Evolutionary conservation across 2,797 vertebrate species (phyloP).

Genomic region (Emydoidea blandingii): DNA sequence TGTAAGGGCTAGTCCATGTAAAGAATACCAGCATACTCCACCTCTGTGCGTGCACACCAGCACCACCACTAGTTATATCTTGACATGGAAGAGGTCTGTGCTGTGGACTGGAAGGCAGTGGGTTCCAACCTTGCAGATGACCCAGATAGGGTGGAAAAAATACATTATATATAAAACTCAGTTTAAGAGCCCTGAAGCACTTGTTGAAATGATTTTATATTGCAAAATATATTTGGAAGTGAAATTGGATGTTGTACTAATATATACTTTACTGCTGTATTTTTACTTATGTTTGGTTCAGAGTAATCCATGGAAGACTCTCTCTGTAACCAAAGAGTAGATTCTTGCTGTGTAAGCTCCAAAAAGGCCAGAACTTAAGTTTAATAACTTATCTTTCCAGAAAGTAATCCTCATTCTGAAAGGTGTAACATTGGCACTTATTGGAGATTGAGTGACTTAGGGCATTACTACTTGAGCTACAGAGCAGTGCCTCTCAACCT

Average conservation of each 20-base stretch:
- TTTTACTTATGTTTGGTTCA: background rate
- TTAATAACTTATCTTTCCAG: background rate
- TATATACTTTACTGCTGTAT: background rate
- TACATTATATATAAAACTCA: background rate
- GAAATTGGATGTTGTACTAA: background rate
- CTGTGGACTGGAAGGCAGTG: background rate
- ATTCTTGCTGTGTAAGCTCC: background rate
- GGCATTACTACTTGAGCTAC: background rate
- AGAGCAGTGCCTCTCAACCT: background rate
- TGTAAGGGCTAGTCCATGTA: no score
- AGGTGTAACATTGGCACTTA: background rate
- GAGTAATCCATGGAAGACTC: background rate
- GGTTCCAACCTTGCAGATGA: background rate
- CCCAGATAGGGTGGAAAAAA: background rate
- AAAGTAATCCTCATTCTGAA: background rate
- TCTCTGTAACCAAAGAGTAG: background rate
- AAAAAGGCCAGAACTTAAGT: background rate
- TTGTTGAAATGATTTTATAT: background rate
- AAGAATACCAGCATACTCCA: background rate
- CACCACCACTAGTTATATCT: background rate
- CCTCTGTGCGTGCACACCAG: background rate
- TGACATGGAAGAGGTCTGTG: background rate
- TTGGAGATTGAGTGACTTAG: no score
- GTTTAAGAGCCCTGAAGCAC: background rate
- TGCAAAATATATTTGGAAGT: background rate